A percentile compares a stretch with the other conserved stretches of the same genome.
Evolutionary conservation across 2,888 invertebrate genomes (phyloP).

Genomic region (Noctua fimbriata): DNA sequence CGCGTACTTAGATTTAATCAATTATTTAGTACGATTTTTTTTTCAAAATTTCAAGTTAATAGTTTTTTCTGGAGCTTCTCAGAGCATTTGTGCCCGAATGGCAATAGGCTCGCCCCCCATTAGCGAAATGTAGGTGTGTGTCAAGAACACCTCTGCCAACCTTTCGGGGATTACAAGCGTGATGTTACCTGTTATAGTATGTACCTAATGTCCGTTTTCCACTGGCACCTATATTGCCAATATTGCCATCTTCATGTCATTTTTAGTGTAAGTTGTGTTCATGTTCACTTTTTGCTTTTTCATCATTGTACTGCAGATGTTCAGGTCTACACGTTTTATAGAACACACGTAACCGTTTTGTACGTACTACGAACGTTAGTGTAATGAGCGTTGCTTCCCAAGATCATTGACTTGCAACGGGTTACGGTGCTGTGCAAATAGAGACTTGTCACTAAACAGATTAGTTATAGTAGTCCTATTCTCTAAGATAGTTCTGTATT

Average conservation of each 20-base stretch:
- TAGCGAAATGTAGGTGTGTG: background rate
- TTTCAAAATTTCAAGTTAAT: background rate
- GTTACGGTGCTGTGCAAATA: slow-evolving; percentile 42
- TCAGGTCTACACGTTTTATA: slow-evolving; percentile 15
- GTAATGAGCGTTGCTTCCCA: slow-evolving; percentile 53
- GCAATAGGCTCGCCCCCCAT: background rate
- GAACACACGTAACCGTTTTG: slow-evolving; percentile 29
- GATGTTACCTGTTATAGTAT: background rate
- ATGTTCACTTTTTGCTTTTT: background rate
- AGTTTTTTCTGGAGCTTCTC: background rate
- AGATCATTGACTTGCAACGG: slow-evolving; percentile 63
- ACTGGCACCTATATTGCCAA: background rate
- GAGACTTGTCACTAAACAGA: slow-evolving; percentile 1
- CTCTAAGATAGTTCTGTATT: background rate
- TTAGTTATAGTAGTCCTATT: background rate
- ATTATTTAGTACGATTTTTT: background rate
- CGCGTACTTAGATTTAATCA: background rate
- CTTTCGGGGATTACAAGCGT: background rate
- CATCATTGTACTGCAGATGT: background rate
- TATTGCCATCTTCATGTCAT: background rate
- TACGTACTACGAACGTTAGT: slow-evolving; percentile 26
- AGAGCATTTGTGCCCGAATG: background rate
- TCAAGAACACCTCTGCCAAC: background rate
- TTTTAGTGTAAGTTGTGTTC: background rate
- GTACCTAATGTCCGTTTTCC: background rate